Percentiles rank a stretch among this genome's conserved stretches.
phyloP scores from a whole-genome alignment of 2,797 vertebrate species.

The Semaprochilodus insignis region DNA sequence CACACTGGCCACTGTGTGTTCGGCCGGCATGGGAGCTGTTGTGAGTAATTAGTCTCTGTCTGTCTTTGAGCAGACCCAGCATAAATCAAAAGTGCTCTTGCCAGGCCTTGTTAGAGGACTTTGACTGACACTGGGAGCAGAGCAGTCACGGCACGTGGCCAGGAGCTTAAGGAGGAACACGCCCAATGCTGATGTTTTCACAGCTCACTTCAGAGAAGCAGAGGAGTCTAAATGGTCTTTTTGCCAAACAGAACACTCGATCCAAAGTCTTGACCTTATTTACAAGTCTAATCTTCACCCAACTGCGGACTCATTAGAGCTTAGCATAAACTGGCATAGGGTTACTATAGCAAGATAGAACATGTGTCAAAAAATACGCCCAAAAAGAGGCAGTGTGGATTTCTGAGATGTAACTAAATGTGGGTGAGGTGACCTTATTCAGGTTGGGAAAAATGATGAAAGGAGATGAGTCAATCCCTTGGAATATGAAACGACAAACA shows the following conservation, averaged over 20 bases:
- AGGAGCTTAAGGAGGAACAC: slow-evolving; percentile 34
- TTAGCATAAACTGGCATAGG: too few relatives aligned
- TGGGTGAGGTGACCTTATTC: not conserved
- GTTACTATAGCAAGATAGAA: not conserved
- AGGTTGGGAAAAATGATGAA: not conserved
- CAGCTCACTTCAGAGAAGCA: slow-evolving; percentile 44
- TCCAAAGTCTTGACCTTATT: slow-evolving; percentile 13
- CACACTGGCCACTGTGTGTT: slow-evolving; percentile 50
- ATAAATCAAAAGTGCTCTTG: slow-evolving; percentile 46
- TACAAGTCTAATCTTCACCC: slow-evolving; percentile 15
- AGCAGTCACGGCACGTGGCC: slow-evolving; percentile 29
- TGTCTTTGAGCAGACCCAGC: slow-evolving; percentile 43
- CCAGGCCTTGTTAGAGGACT: slow-evolving; percentile 42
- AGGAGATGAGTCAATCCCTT: not conserved
- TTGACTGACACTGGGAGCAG: slow-evolving; percentile 37
- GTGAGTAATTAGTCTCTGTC: slow-evolving; percentile 49
- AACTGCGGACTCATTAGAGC: not conserved
- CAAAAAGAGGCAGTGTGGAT: not conserved
- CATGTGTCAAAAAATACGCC: not conserved
- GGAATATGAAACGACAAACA: not conserved
- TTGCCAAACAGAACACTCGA: slow-evolving; percentile 26
- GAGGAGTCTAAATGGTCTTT: slow-evolving; percentile 44
- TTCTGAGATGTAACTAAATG: not conserved
- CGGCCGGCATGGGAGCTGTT: slow-evolving; percentile 51
- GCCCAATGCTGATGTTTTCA: slow-evolving; percentile 38